Base-by-base conservation (phyloP, 2,888 invertebrate genomes). In the Pedicia rivosa region DNA sequence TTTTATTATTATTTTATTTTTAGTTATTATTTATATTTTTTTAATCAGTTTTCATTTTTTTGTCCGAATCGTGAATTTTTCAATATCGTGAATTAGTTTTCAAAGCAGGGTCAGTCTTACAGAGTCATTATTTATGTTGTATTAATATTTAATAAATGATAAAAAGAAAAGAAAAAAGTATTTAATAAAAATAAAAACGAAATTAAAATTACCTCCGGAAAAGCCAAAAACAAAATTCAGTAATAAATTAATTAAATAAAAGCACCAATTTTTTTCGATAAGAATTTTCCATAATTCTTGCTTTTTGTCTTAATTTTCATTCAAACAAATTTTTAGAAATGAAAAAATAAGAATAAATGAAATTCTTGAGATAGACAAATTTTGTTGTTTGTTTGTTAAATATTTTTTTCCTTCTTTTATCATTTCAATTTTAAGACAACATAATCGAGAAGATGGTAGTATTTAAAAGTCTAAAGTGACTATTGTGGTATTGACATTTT, bases 41-140 rank as follows among this genome's bases (percentile, higher is more conserved):
- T 3, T 10, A 10, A 5, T 41, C 22, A 25, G 17, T 19, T 30
- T 35, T 32, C 26, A 28, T 30, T 30, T 19, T 35, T 28, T n/a
- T 30, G 12, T 32, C 28, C 35, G 30, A 32, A 36, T 38, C 35
- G 39, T 36, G 22, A 26, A 31, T 13, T 22, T 20, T 33, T 22
- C 15, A 22, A 33, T 14, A 20, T 22, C 22, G 14, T 33, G 13
- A 20, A 15, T 14, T 20, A 33, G 19, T 35, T 25, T 25, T 27
- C 42, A 43, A 40, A 43, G 44, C 44, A 40, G 44, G 44, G 44
- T 44, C 44, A 44, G 44, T 44, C 44, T 44, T 44, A 36, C 36
- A 32, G 25, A 31, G 35, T 35, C 35, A n/a, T 30, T 30, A 30
- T 25, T 15, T 16, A 24, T 8, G n/a, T 15, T 32, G 24, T 31